Conservation (phyloP, 2,888 invertebrate genomes). For the Saturnia japonica region DNA sequence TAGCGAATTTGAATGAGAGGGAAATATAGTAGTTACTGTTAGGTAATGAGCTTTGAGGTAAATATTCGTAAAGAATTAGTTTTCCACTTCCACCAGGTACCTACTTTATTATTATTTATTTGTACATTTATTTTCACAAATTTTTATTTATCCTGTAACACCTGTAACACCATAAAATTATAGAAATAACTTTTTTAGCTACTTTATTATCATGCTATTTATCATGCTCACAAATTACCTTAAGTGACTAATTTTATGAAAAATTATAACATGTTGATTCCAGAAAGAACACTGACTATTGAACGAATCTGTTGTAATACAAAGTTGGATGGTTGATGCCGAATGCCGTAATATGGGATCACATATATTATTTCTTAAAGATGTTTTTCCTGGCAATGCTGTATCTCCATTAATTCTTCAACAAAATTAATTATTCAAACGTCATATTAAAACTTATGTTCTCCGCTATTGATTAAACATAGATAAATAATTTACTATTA, state of each 20-base stretch:
- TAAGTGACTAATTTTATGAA: not conserved
- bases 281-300: not conserved
- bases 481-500: too few relatives aligned
- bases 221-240: not conserved
- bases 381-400: too few relatives aligned
- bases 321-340: not conserved
- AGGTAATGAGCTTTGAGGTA: not conserved
- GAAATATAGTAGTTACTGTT: not conserved
- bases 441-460: too few relatives aligned
- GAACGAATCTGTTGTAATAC: not conserved
- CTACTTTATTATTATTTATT: not conserved
- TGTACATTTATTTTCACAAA: not conserved
- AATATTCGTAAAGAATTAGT: not conserved
- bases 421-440: too few relatives aligned
- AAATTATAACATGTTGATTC: not conserved
- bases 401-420: too few relatives aligned
- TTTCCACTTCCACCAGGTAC: not conserved
- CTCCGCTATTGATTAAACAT: too few relatives aligned
- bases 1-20: not conserved
- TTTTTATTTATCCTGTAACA: not conserved
- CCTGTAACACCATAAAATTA: not conserved
- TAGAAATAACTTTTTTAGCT: not conserved
- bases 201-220: not conserved
- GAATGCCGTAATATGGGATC: not conserved
- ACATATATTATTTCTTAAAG: too few relatives aligned